Base-by-base conservation (phyloP, 2,797 vertebrate species). In the Epinephelus coioides region DNA sequence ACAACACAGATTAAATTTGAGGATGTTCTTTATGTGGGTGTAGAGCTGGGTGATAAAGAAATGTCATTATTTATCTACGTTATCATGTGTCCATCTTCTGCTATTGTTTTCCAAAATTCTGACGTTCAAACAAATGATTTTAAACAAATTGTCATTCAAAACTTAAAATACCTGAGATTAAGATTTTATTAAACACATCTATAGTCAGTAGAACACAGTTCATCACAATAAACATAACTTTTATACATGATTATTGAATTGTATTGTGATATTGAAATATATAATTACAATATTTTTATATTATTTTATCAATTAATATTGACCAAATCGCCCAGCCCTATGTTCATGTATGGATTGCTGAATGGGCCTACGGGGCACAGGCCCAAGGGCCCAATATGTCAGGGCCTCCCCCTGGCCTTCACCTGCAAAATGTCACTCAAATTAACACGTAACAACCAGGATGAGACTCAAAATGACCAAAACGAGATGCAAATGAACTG, bases 1-100 rank as follows among this genome's bases (percentile, higher is more conserved):
- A 71, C 69, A 49, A 25, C 56, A 73, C 27, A 76, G 43, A 82
- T 81, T 67, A 51, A 67, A 79, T 72, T 38, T 62, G 17, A 80
- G 23, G 50, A 62, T 44, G 9, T 61, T 64, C 38, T 71, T 19
- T 4, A 64, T 25, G 69, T 63, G 23, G 40, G 14, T 67, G 15
- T 27, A 38, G 64, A 66, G 75, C 79, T 70, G 62, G 74, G 51
- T 9, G 60, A 69, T 72, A 81, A 74, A 66, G 30, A 76, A 54
- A 74, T 47, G 43, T 66, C 60, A 57, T 44, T 64, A 51, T 83
- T 76, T 25, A 54, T 76, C 73, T 66, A 17, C 43, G 4, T 62
- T 44, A 51, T 51, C 47, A 43, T 25, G 27, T 70, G 40, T 82
- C 68, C 30, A 27, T 63, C 21, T 73, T 27, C 5, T 68, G 4